Evolutionary conservation across 2,797 vertebrate genomes (phyloP), one percentile per base, ranked within the genome.

Genomic region (Malurus splendens): DNA sequence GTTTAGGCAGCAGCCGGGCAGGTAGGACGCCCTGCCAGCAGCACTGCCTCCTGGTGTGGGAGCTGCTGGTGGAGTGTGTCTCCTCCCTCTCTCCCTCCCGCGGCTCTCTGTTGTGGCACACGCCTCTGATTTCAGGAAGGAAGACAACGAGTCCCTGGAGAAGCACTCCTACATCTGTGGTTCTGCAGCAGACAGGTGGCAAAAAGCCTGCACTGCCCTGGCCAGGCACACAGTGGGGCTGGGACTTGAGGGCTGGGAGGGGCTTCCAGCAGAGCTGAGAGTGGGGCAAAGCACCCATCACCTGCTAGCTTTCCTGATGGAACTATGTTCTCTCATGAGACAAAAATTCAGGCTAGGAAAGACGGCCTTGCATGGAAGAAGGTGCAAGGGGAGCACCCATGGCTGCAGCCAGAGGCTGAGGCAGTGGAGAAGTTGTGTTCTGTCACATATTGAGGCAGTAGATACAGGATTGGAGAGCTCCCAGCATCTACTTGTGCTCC

Each of bases 141-240:
- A 81, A 68, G 55, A 50, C 14, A 39, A 33, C 1, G 0, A 12
- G 19, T 32, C 47, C 41, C 65, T 39, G 67, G 42, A 45, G 78
- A 78, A 92, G 61, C 51, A 56, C 28, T 61, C 18, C 3, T 18
- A 28, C 23, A 24, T n/a, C 50, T 54, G 45, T 5, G 9, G 48
- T 62, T 47, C 45, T 48, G 51, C n/a, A 23, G 61, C 20, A 55
- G 55, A 28, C 1, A 4, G 18, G 48, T 8, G 78, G 44, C 42
- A 50, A 81, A 36, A 28, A 7, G 30, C 38, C 47, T 2, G 8
- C 1, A 6, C 27, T 1, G 2, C 5, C 8, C 32, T 2, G 4
- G 30, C 10, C 1, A 2, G 33, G 36, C 9, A 86, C 7, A 5
- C 28, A 41, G 27, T 0, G 1, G 60, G 42, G 42, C 18, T 0